A percentile compares a stretch with the other conserved stretches of the same genome.
These are phyloP conservation scores for Pachycephala philippinensis DNA, from an alignment of 2,113 vertebrate genomes.

Conservation along the genomic window DNA sequence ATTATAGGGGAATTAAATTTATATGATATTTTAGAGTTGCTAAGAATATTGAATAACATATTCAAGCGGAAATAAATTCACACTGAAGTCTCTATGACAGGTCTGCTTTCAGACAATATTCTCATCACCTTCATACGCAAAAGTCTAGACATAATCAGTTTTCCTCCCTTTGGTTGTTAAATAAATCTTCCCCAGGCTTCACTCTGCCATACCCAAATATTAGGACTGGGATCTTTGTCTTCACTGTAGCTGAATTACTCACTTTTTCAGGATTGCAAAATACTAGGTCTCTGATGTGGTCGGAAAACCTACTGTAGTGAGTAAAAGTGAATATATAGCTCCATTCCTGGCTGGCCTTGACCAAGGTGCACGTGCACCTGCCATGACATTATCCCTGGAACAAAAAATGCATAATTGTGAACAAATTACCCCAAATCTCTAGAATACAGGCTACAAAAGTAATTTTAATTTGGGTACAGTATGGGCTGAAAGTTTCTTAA, in stretches of 20 bases:
- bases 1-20: slow-evolving; percentile 1
- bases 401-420: not conserved
- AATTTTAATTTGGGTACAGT: not conserved
- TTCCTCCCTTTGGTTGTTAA: not conserved
- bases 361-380: accelerated
- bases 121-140: not conserved
- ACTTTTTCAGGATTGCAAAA: not conserved
- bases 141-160: not conserved
- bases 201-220: not conserved
- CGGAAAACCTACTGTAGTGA: accelerated
- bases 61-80: not conserved
- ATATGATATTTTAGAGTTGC: not conserved
- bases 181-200: not conserved
- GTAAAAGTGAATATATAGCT: not conserved
- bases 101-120: not conserved
- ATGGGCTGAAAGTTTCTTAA: not conserved
- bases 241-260: not conserved
- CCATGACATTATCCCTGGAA: not conserved
- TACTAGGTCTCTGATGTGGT: not conserved
- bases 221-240: not conserved
- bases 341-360: accelerated
- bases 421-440: not conserved
- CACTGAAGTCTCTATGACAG: not conserved
- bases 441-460: not conserved
- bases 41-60: not conserved